phyloP scores from a whole-genome alignment of 2,888 invertebrate species.

The Conomelus anceps region DNA sequence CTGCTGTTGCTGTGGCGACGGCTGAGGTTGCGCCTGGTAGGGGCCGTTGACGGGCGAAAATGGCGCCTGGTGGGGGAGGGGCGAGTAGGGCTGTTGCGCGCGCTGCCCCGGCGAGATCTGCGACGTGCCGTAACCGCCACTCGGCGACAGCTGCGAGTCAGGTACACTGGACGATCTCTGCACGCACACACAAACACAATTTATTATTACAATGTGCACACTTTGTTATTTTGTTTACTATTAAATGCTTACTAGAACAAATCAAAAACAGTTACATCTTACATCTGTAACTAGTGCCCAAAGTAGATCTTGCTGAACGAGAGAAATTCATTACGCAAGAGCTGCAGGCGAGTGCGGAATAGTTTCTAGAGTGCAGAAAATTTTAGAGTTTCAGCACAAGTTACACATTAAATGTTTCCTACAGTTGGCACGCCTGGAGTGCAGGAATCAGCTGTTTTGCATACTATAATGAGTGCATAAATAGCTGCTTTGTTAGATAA shows the following conservation, averaged over 20 bases:
- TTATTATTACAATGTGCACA: background rate
- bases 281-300: no score
- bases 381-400: no score
- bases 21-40: slow-evolving; percentile 34
- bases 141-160: slow-evolving; percentile 57
- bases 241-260: background rate
- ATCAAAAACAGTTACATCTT: background rate
- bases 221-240: background rate
- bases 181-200: slow-evolving; percentile 2
- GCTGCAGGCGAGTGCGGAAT: no score
- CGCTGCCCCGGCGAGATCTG: slow-evolving; percentile 39
- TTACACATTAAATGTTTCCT: no score
- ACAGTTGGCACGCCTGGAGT: no score
- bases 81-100: slow-evolving; percentile 43
- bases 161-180: slow-evolving; percentile 47
- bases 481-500: no score
- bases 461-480: no score
- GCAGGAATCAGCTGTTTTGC: no score
- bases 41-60: slow-evolving; percentile 39
- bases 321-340: no score
- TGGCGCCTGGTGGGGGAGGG: slow-evolving; percentile 41
- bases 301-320: no score
- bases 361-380: background rate
- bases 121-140: slow-evolving; percentile 36
- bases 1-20: slow-evolving; percentile 31